Conservation (phyloP, 2,113 vertebrate species). For the Speoplatyrhinus poulsoni region DNA sequence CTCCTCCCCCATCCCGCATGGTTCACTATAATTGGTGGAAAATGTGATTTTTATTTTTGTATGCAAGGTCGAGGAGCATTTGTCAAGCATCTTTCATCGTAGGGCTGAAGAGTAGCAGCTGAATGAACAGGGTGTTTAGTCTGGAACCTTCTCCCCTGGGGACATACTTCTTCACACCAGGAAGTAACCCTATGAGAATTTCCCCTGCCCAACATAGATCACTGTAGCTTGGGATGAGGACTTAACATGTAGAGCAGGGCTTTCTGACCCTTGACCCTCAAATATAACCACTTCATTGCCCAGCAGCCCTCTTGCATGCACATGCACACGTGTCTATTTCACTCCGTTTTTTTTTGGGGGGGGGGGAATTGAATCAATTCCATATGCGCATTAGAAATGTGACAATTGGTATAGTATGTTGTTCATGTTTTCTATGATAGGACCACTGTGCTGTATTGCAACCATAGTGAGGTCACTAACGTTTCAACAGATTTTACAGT, state of each 20-base stretch:
- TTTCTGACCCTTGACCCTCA: slow-evolving; percentile 29
- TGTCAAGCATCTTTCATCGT: slow-evolving; percentile 81
- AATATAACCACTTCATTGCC: slow-evolving; percentile 8
- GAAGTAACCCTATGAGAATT: slow-evolving; percentile 75
- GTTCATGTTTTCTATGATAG: no score
- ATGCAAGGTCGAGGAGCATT: slow-evolving; percentile 36
- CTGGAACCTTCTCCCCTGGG: slow-evolving; percentile 87
- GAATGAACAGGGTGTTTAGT: slow-evolving; percentile 90
- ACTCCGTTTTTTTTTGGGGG: background rate
- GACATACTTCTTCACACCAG: slow-evolving; percentile 80
- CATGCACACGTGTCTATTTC: background rate
- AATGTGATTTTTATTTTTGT: slow-evolving; percentile 45
- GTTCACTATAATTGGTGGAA: slow-evolving; percentile 84
- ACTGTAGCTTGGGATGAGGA: slow-evolving; percentile 30
- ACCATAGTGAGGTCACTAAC: no score
- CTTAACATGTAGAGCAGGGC: slow-evolving; percentile 18
- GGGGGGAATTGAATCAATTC: no score
- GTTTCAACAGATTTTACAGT: no score
- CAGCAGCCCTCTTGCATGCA: background rate
- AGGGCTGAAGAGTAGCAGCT: slow-evolving; percentile 87
- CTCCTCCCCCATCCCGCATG: slow-evolving; percentile 59
- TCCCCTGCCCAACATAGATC: slow-evolving; percentile 30
- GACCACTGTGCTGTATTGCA: no score
- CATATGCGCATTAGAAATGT: no score
- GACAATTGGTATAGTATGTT: no score